phyloP scores from a whole-genome alignment of 2,113 vertebrate species.

The Thermophis baileyi region DNA sequence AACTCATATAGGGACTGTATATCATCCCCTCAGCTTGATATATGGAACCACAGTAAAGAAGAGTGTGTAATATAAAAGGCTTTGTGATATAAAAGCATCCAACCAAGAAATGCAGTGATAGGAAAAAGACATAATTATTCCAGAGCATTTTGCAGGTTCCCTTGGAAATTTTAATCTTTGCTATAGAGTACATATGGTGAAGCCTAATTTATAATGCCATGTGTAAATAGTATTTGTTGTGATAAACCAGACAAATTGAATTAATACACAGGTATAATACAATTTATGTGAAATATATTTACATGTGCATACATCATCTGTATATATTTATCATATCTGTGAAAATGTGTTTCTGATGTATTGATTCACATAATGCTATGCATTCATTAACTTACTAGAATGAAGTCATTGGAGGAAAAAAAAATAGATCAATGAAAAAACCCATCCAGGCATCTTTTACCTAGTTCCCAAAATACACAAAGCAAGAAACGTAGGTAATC shows the following conservation, averaged over 20 bases:
- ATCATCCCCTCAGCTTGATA: background rate
- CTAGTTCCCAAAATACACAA: background rate
- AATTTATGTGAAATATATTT: slow-evolving; percentile 1
- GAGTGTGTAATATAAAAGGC: background rate
- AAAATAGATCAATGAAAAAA: background rate
- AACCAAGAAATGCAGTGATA: background rate
- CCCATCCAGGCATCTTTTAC: background rate
- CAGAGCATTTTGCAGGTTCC: background rate
- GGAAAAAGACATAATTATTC: slow-evolving; percentile 4
- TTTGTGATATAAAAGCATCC: background rate
- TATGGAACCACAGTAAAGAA: background rate
- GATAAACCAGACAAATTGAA: background rate
- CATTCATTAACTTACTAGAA: background rate
- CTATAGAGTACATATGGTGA: background rate
- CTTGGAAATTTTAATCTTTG: slow-evolving; percentile 22
- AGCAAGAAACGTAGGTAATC: background rate
- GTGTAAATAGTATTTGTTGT: slow-evolving; percentile 7
- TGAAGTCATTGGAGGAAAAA: background rate
- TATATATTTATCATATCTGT: slow-evolving; percentile 2
- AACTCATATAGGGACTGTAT: background rate
- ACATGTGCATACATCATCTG: background rate
- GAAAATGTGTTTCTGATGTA: background rate
- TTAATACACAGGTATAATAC: slow-evolving; percentile 3
- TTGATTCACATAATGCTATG: background rate
- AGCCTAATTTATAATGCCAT: slow-evolving; percentile 2